Conservation (phyloP, 1,140 invertebrate species). For the Aphaenogaster rudis region DNA sequence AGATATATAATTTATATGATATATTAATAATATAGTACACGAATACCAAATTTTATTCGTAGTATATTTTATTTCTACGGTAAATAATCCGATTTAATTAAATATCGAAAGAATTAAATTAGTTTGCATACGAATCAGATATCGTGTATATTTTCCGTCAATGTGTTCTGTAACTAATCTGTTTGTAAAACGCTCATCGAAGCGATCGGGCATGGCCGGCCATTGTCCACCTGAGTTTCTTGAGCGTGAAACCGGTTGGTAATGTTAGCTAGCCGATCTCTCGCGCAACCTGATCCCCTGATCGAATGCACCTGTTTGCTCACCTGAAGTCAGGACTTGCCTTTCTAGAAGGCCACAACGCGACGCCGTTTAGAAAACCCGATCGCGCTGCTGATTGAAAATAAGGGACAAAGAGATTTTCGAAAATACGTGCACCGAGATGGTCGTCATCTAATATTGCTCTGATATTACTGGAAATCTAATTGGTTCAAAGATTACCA, state of each 20-base stretch:
- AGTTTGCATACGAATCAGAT: background rate
- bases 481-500: slow-evolving; percentile 58
- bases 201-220: background rate
- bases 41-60: background rate
- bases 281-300: slow-evolving; percentile 79
- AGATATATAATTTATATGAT: background rate
- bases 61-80: too few relatives aligned
- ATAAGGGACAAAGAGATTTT: background rate
- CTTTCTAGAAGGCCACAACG: slow-evolving; percentile 45
- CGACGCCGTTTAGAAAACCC: slow-evolving; percentile 21
- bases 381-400: background rate
- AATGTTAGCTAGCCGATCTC: slow-evolving; percentile 74
- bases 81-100: slow-evolving; percentile 11
- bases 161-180: background rate
- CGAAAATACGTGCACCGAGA: background rate
- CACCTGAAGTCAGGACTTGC: slow-evolving; percentile 80
- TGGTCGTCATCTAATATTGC: slow-evolving; percentile 29
- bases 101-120: background rate
- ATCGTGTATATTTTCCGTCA: background rate
- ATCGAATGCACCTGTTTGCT: slow-evolving; percentile 82
- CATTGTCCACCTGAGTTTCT: slow-evolving; percentile 52
- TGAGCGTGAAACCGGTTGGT: slow-evolving; percentile 69
- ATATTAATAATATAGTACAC: background rate
- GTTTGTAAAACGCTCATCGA: slow-evolving; percentile 13
- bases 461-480: slow-evolving; percentile 57